These are phyloP conservation scores for Neofelis nebulosa DNA, from an alignment of 2,113 vertebrate genomes.

Conservation along the genomic window DNA sequence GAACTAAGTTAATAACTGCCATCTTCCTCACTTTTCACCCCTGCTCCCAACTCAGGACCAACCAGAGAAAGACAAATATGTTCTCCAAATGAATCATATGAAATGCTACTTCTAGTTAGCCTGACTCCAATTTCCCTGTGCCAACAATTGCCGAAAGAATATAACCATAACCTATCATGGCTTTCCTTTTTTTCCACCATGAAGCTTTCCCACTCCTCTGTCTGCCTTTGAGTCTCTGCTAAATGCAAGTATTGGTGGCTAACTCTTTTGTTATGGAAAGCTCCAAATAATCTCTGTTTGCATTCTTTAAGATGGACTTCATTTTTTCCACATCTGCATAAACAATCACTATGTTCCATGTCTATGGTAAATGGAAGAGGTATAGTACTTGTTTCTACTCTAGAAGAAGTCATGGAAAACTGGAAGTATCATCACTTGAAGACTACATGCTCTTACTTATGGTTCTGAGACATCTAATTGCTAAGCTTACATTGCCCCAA, in stretches of 20 bases:
- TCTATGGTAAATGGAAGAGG: neutral
- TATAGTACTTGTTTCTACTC: neutral
- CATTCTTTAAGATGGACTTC: slow-evolving; percentile 10
- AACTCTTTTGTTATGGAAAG: neutral
- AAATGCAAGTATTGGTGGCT: slow-evolving; percentile 1
- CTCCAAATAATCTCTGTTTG: neutral
- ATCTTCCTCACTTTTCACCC: neutral
- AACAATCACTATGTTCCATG: neutral
- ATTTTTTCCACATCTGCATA: slow-evolving; percentile 47
- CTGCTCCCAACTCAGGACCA: neutral
- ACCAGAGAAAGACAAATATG: neutral
- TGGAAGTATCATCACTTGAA: neutral
- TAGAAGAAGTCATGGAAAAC: slow-evolving; percentile 28
- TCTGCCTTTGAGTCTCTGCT: neutral
- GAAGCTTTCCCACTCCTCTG: neutral
- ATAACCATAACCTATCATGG: neutral
- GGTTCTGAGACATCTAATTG: neutral
- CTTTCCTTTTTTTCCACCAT: neutral
- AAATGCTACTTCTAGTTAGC: neutral
- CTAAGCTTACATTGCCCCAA: neutral
- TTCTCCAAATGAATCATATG: neutral
- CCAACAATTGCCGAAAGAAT: neutral
- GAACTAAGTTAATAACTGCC: neutral
- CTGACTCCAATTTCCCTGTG: neutral
- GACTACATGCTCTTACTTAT: neutral